Conservation (phyloP, 2,888 invertebrate species). For the Deilephila elpenor region DNA sequence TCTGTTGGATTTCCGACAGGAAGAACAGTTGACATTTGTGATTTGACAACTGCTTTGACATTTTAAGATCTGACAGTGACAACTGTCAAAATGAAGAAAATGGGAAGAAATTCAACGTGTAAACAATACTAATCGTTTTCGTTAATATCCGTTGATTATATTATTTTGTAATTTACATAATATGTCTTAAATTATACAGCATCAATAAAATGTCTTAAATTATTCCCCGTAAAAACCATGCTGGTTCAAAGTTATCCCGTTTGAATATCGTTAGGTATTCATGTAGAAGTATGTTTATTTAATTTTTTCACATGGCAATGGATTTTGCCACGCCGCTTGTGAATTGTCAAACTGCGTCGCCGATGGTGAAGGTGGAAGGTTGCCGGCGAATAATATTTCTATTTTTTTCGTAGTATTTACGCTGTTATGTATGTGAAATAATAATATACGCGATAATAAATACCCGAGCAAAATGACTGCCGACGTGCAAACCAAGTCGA, state of each 20-base stretch:
- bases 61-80: background rate
- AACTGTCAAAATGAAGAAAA: background rate
- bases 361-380: constrained; percentile 60
- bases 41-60: background rate
- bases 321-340: constrained; percentile 69
- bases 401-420: constrained; percentile 38
- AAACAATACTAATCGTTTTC: no score
- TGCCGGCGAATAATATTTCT: constrained; percentile 69
- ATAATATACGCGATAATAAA: constrained; percentile 38
- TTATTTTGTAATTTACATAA: no score
- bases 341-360: constrained; percentile 65
- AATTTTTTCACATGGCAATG: constrained; percentile 45
- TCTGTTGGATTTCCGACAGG: background rate
- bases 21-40: background rate
- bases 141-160: no score
- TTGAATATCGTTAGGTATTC: no score
- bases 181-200: no score
- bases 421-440: constrained; percentile 49
- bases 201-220: no score
- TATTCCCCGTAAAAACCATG: no score
- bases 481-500: constrained; percentile 69
- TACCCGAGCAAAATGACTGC: constrained; percentile 65
- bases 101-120: no score
- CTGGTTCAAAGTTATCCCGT: no score
- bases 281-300: background rate